Percentiles rank a stretch among this genome's conserved stretches.
These are phyloP conservation scores for Parazoanthus darwini DNA, from an alignment of 92 coral and sea anemone species.

Conservation along the genomic window DNA sequence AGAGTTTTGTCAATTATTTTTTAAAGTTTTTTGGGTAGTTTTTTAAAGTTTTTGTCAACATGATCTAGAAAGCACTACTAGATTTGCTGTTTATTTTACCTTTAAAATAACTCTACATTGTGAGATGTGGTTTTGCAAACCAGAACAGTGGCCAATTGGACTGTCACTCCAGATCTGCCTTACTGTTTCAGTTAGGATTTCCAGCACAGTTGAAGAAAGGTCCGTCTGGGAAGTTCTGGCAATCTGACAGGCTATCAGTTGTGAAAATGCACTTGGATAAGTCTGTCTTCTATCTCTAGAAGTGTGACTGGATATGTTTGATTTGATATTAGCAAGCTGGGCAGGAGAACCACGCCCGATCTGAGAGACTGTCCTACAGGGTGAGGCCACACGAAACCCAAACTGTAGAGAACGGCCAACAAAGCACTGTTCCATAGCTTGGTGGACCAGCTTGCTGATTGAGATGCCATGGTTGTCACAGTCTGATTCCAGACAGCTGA, in stretches of 20 bases:
- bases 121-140: not conserved
- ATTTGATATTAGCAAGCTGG: constrained; percentile 48
- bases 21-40: too few species aligned
- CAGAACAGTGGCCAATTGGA: constrained; percentile 19
- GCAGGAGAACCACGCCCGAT: constrained; percentile 58
- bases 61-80: too few species aligned
- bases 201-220: constrained; percentile 55
- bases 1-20: too few species aligned
- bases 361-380: constrained; percentile 44
- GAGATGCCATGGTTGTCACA: constrained; percentile 47
- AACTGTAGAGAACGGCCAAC: constrained; percentile 72
- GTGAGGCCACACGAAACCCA: constrained; percentile 61
- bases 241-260: constrained; percentile 66
- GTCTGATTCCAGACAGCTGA: constrained; percentile 25
- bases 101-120: not conserved
- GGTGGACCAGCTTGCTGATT: constrained; percentile 57
- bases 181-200: constrained; percentile 59
- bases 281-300: not conserved
- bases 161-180: constrained; percentile 29
- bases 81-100: not conserved
- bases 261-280: constrained; percentile 41
- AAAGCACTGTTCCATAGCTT: constrained; percentile 86
- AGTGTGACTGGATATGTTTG: not conserved
- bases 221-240: constrained; percentile 41
- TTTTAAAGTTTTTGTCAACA: too few species aligned